Conservation (phyloP, 2,113 vertebrate species). For the Chloebia gouldiae region DNA sequence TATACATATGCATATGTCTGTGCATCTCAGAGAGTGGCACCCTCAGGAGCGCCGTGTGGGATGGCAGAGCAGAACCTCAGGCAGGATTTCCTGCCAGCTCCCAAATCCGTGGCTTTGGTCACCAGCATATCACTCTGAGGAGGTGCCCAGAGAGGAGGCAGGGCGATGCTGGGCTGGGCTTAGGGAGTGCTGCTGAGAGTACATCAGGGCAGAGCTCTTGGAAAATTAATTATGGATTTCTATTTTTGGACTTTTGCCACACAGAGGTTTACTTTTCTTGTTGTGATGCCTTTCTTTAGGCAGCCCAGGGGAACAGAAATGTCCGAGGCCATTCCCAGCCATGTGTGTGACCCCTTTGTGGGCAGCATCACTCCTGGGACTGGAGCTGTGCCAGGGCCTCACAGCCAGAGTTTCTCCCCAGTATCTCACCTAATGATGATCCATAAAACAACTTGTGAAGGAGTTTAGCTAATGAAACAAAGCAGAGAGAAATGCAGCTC, state of each 20-base stretch:
- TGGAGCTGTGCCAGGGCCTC: neutral
- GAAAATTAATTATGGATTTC: neutral
- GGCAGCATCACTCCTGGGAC: neutral
- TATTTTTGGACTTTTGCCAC: neutral
- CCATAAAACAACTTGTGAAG: slow-evolving; percentile 34
- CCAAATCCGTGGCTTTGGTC: fast-evolving
- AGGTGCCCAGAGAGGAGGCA: no score
- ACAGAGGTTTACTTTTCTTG: neutral
- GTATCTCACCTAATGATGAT: neutral
- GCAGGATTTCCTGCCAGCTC: neutral
- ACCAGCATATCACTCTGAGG: fast-evolving
- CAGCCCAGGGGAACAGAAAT: neutral
- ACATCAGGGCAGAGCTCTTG: neutral
- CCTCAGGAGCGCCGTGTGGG: fast-evolving
- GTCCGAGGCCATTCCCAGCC: neutral
- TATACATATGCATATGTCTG: neutral
- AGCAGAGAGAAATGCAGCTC: slow-evolving; percentile 54
- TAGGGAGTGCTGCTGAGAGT: neutral
- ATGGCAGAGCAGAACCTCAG: fast-evolving
- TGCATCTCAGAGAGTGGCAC: neutral
- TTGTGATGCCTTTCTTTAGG: neutral
- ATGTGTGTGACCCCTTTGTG: neutral
- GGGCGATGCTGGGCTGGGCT: fast-evolving
- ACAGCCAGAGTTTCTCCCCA: neutral
- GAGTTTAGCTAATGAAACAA: slow-evolving; percentile 66